A percentile compares a stretch with the other conserved stretches of the same genome.
phyloP scores from a whole-genome alignment of 2,113 vertebrate genomes.

The Archilochus colubris region DNA sequence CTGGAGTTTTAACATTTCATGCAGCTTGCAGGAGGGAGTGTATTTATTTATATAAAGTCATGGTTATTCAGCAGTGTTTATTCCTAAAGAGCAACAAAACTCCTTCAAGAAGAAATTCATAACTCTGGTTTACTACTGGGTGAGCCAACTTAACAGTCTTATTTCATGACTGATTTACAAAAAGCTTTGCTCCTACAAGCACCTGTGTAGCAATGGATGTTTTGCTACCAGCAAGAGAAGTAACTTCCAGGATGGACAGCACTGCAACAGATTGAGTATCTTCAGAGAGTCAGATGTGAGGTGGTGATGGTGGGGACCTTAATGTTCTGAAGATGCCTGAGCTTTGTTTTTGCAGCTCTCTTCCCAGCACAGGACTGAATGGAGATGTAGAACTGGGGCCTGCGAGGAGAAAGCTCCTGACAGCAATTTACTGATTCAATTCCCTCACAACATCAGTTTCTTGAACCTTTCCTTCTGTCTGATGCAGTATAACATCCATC shows the following conservation, averaged over 20 bases:
- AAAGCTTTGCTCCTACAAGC: background rate
- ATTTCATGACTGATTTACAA: background rate
- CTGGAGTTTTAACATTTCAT: slow-evolving; percentile 36
- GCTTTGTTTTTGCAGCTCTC: background rate
- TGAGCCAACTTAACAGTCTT: background rate
- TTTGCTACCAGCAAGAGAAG: background rate
- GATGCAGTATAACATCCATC: background rate
- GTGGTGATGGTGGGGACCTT: background rate
- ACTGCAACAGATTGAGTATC: background rate
- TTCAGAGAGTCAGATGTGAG: background rate
- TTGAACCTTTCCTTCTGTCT: background rate
- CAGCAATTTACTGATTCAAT: background rate
- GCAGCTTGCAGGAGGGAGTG: slow-evolving; percentile 15
- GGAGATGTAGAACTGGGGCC: background rate
- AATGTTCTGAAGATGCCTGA: background rate
- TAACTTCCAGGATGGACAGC: background rate
- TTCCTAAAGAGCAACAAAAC: slow-evolving; percentile 51
- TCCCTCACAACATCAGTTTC: background rate
- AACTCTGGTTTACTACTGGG: slow-evolving; percentile 15
- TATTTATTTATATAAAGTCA: slow-evolving; percentile 54
- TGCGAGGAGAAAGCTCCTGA: background rate
- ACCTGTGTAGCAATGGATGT: background rate
- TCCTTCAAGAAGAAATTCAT: slow-evolving; percentile 23
- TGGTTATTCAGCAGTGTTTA: slow-evolving; percentile 58
- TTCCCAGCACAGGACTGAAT: background rate